Conservation (phyloP, 1,140 invertebrate genomes). For the Rhopalosiphum padi region DNA sequence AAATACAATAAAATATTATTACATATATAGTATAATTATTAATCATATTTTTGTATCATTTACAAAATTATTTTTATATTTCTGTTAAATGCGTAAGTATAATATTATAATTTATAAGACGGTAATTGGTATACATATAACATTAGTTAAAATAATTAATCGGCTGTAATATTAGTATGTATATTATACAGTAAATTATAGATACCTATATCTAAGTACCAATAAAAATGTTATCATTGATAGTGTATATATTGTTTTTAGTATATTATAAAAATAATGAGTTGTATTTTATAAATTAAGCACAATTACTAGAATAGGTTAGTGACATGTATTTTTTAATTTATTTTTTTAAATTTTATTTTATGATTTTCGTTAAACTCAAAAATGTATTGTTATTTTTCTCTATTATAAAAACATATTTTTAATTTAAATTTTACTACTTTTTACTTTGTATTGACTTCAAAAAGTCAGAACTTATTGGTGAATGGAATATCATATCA, state of each 20-base stretch:
- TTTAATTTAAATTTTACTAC: background rate
- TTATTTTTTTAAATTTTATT: background rate
- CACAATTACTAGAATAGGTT: background rate
- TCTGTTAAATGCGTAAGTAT: too few species aligned
- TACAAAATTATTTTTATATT: too few species aligned
- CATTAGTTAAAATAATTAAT: background rate
- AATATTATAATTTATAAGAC: too few species aligned
- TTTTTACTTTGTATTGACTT: background rate
- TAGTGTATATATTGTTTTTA: background rate
- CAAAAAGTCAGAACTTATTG: background rate
- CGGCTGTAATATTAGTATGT: background rate
- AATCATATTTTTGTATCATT: too few species aligned
- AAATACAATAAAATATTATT: background rate
- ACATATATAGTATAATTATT: too few species aligned
- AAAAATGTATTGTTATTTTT: background rate
- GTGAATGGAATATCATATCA: background rate
- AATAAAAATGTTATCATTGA: background rate
- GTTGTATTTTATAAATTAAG: background rate
- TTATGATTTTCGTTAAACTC: background rate
- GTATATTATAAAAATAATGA: background rate
- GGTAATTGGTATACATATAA: background rate
- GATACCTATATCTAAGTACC: too few species aligned
- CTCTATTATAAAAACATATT: background rate
- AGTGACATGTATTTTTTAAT: background rate
- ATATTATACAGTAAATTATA: background rate